These are phyloP conservation scores for Tupaia tana DNA, from an alignment of 2,113 vertebrate genomes.

Conservation along the genomic window DNA sequence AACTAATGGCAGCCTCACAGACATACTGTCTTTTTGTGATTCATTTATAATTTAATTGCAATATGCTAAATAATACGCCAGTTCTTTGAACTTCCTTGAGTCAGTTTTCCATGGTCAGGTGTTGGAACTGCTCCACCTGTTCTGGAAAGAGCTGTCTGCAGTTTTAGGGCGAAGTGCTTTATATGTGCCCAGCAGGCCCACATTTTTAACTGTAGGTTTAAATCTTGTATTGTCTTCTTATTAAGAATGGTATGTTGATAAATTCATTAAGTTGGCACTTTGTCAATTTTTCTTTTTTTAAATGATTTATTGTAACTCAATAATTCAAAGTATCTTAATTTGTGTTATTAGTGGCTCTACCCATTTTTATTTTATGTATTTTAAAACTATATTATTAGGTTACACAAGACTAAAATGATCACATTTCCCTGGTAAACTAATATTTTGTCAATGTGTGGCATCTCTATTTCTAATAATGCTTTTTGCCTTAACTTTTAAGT, in stretches of 20 bases:
- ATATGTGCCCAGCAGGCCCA: fast-evolving
- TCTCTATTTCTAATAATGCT: neutral
- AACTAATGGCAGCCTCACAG: too few relatives aligned
- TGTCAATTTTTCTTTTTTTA: neutral
- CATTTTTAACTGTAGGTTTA: neutral
- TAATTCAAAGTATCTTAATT: neutral
- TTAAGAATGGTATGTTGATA: neutral
- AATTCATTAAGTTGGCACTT: too few relatives aligned
- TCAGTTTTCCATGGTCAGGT: neutral
- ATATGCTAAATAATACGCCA: neutral
- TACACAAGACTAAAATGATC: neutral
- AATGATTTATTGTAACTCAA: neutral
- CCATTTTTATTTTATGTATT: neutral
- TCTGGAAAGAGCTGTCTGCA: neutral
- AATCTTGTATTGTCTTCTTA: too few relatives aligned
- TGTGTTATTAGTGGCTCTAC: neutral
- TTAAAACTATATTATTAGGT: neutral
- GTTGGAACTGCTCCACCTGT: neutral
- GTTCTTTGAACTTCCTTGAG: neutral
- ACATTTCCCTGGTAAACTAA: neutral
- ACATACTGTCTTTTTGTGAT: neutral
- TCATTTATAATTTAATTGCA: neutral
- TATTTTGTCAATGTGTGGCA: neutral
- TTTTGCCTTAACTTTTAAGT: neutral
- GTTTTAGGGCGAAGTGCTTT: neutral